phyloP scores from a whole-genome alignment of 1,140 invertebrate species.

The Nautilus pompilius region DNA sequence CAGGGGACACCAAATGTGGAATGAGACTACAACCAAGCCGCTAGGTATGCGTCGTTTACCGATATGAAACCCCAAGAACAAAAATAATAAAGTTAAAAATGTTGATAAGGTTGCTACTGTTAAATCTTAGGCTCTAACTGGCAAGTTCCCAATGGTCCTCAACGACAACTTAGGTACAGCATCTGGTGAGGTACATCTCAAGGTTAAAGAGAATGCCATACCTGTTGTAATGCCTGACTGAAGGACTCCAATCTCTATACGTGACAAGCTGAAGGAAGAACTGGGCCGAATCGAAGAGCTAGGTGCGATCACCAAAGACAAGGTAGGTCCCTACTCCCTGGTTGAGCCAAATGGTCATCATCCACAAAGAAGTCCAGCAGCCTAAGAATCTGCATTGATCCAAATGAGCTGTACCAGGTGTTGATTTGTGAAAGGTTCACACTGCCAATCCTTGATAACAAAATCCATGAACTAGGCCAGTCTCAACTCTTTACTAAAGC shows the following conservation, averaged over 20 bases:
- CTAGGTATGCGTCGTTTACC: background rate
- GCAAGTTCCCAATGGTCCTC: too few relatives aligned
- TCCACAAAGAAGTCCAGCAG: background rate
- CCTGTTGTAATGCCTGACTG: background rate
- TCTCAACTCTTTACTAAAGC: background rate
- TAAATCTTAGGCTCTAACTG: too few relatives aligned
- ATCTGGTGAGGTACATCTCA: too few relatives aligned
- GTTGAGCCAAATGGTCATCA: too few relatives aligned
- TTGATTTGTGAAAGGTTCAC: background rate
- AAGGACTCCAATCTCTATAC: background rate
- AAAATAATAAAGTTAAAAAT: background rate
- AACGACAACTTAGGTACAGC: too few relatives aligned
- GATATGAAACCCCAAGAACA: background rate
- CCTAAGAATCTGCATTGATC: background rate
- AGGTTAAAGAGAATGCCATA: background rate
- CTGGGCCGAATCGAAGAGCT: too few relatives aligned
- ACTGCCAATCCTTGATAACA: background rate
- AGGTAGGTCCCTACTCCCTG: too few relatives aligned
- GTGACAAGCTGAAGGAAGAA: background rate
- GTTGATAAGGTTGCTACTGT: background rate
- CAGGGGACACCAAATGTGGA: background rate
- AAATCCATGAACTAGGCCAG: background rate
- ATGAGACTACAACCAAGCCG: background rate
- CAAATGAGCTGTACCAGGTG: background rate
- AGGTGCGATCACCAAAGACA: background rate